Evolutionary conservation across 2,888 invertebrate genomes (phyloP), one percentile per base, ranked within the genome.

Genomic region (Nasonia oneida): DNA sequence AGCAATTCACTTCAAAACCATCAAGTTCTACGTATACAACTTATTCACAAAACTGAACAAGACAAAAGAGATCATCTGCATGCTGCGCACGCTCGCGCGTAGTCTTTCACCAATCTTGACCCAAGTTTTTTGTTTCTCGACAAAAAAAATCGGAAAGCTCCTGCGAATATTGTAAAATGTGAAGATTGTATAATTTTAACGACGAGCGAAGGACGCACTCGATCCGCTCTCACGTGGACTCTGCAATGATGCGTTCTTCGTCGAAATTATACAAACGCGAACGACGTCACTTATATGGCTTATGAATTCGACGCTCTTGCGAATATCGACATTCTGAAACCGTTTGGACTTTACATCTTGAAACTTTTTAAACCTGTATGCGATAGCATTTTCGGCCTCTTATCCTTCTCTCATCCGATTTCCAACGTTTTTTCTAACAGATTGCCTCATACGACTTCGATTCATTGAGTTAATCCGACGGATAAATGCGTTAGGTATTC

Each of bases 401-500:
- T 10, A 53, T 0, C 4, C 53, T 50, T 12, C 3, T 53, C 18
- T 53, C 53, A 18, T 47, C 18, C 37, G 67, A 33, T 47, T 79
- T 42, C 23, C 67, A 42, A 23, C 1, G 4, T 18, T 53, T 15
- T 18, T 53, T 18, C 10, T 15, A 18, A n/a, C 64, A 0, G 47
- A 10, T 64, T 53, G 39, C 71, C 6, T 71, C 18, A 81, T n/a
- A 23, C 42, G 12, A n/a, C 4, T 71, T 61, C 14, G 12, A 42
- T 67, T 57, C 50, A 29, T 82, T 47, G 8, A 33, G 42, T 77
- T 83, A 67, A 70, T 10, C 39, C 57, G 76, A 83, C 76, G 15
- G 53, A 83, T 57, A 70, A 76, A 76, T 12, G 71, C 39, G 83
- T 15, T 18, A 14, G 53, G 2, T 29, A 81, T 81, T 75, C 73